Evolutionary conservation across 2,113 vertebrate species (phyloP).

Genomic region (Pelmatolapia mariae): DNA sequence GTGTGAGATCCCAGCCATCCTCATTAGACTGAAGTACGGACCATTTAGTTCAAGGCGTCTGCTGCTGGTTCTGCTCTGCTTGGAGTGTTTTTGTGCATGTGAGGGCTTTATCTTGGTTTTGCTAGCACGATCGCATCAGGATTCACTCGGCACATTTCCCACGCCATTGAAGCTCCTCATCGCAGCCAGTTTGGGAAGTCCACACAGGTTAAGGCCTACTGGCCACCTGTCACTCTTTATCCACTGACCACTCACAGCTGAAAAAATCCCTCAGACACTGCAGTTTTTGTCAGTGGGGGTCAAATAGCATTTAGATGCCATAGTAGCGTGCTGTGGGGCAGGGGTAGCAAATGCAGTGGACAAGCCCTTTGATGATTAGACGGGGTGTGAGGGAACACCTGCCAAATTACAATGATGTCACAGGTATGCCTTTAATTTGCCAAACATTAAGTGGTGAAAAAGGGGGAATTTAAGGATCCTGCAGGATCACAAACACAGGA

Average conservation of each 20-base stretch:
- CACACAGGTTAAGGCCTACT: not conserved
- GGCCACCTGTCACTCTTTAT: not conserved
- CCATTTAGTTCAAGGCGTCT: conserved; percentile 8
- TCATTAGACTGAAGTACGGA: conserved; percentile 41
- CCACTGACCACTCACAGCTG: conserved; percentile 4
- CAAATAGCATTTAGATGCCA: not conserved
- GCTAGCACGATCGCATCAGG: not conserved
- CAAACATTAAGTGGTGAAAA: conserved; percentile 66
- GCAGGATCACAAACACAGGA: not conserved
- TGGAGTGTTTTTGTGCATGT: not conserved
- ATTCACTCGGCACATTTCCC: conserved; percentile 44
- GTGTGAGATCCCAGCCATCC: not conserved
- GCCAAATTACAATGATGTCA: conserved; percentile 65
- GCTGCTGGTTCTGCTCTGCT: not conserved
- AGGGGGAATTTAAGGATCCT: conserved; percentile 6
- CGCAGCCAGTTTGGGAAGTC: conserved; percentile 17
- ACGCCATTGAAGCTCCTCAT: not conserved
- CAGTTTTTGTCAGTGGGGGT: conserved; percentile 45
- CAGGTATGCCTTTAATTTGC: conserved; percentile 73
- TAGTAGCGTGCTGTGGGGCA: conserved; percentile 35
- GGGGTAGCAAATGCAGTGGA: conserved; percentile 3
- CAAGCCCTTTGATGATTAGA: conserved; percentile 44
- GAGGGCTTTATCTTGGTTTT: not conserved
- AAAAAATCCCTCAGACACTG: not conserved
- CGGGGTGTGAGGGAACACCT: conserved; percentile 12